Conservation (phyloP, 2,888 invertebrate genomes). For the Boloria selene region DNA sequence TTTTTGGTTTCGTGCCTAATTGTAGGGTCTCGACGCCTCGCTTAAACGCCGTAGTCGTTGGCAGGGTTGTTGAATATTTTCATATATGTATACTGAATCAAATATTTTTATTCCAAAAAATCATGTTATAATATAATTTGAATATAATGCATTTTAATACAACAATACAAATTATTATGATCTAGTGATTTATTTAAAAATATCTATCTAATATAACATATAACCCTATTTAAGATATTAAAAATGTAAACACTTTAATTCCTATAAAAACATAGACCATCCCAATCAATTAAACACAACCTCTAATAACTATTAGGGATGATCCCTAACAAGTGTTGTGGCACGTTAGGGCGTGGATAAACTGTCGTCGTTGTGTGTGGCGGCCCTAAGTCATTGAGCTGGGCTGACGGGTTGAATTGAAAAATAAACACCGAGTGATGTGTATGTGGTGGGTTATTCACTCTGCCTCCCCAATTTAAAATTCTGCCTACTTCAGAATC, state of each 20-base stretch:
- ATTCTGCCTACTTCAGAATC: constrained; percentile 29
- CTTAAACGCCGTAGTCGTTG: constrained; percentile 57
- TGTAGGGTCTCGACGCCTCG: constrained; percentile 80
- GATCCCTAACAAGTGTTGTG: constrained; percentile 41
- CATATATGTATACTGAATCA: not conserved
- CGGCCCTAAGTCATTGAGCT: constrained; percentile 72
- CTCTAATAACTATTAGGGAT: constrained; percentile 36
- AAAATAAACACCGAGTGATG: constrained; percentile 80
- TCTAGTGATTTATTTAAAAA: constrained; percentile 3
- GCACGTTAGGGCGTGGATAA: constrained; percentile 53
- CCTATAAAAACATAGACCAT: constrained; percentile 24
- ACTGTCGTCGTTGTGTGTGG: constrained; percentile 78
- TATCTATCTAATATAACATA: not conserved
- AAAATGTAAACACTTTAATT: constrained; percentile 19
- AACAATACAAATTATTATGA: not conserved
- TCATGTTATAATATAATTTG: not conserved
- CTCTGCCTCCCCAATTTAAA: constrained; percentile 47
- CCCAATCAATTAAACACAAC: constrained; percentile 33
- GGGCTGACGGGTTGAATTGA: constrained; percentile 77
- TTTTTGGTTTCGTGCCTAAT: constrained; percentile 71
- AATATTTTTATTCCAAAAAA: not conserved
- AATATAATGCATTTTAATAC: not conserved
- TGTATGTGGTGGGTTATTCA: constrained; percentile 64
- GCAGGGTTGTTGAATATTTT: constrained; percentile 56
- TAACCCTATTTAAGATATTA: constrained; percentile 3